Evolutionary conservation across 2,797 vertebrate species (phyloP), one percentile per base, ranked within the genome.

Genomic region (Dermochelys coriacea): DNA sequence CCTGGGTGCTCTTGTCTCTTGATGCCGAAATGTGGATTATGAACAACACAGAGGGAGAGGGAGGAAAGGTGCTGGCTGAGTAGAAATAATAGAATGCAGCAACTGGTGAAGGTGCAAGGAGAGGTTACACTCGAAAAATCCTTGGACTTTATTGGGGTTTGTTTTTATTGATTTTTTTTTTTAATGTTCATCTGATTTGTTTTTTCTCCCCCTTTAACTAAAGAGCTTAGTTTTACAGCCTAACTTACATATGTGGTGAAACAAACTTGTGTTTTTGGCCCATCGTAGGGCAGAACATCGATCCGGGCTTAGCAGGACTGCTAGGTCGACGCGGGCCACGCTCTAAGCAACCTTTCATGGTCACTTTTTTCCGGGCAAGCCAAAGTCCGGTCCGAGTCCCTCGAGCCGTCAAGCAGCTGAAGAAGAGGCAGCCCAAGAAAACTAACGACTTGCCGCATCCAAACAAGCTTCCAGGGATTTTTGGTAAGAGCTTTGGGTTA

Each of bases 261-360:
- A 90, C 50, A n/a, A 59, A 37, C 80, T 41, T 78, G 84, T 94
- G 31, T 86, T 82, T 71, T 25, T 64, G 59, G 2, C 93, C 45
- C 94, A 82, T 93, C 3, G 16, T 98, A 99, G 99, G 99, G 57
- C 99, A 97, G 94, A 99, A 99, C 0, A 96, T 99, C 3, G 99
- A 99, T 12, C 99, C 99, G 0, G 98, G 98, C 79, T 98, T 98
- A 49, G 99, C 99, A 0, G 99, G 99, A 87, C 89, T 99, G 96
- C 97, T 99, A 97, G 99, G 99, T 3, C 99, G 98, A 68, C 95
- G 98, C 2, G 99, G 99, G 0, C 99, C 99, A 1, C 99, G 98
- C 45, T 99, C 99, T 96, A 99, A 99, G 94, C 99, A 99, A 93
- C 99, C 99, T 59, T 99, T 99, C 97, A 98, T 99, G 99, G 99